Base-by-base conservation (phyloP, 2,888 invertebrate species). In the Scrobipalpa atriplicella region DNA sequence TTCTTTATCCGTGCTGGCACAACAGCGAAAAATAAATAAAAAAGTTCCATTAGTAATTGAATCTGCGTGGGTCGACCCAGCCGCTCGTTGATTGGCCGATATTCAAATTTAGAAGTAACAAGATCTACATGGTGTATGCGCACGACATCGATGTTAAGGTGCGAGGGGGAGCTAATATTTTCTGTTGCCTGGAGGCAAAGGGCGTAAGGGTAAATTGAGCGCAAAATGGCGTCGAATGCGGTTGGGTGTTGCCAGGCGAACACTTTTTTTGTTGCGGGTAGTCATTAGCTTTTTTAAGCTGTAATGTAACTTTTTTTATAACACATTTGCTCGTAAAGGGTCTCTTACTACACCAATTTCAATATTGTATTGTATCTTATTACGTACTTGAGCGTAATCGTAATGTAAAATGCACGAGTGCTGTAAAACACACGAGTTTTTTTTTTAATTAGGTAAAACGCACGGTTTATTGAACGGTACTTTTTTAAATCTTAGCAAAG, bases 31-130 rank as follows among this genome's bases (percentile, higher is more conserved):
- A 72, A 73, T 78, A 78, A 74, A 75, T 75, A 80, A 80, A 83
- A 81, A 80, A 81, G 77, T 73, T 72, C 72, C 70, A 81, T 58
- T 58, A 18, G 58, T 85, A 89, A 90, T 87, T 81, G 78, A 84
- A 88, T 90, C 76, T 72, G 75, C 74, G 75, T 74, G 79, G 88
- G 90, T 85, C 84, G 83, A 80, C 77, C 76, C 84, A 78, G 78
- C 75, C 83, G 84, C 75, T 70, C 87, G 87, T 86, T 90, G 90
- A 91, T 91, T 91, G 91, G 91, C 91, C 84, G 89, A 89, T 90
- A 91, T 91, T 90, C 90, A 91, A 90, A 91, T 90, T 90, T 84
- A 78, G 74, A 78, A 77, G 81, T 89, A 90, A 90, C 86, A 70
- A 85, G 84, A 85, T 90, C 78, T 78, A 75, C 76, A 80, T 82